Percentiles rank a stretch among this genome's conserved stretches.
Conservation (phyloP, 1,140 invertebrate genomes). For the Trichomalopsis sarcophagae region DNA sequence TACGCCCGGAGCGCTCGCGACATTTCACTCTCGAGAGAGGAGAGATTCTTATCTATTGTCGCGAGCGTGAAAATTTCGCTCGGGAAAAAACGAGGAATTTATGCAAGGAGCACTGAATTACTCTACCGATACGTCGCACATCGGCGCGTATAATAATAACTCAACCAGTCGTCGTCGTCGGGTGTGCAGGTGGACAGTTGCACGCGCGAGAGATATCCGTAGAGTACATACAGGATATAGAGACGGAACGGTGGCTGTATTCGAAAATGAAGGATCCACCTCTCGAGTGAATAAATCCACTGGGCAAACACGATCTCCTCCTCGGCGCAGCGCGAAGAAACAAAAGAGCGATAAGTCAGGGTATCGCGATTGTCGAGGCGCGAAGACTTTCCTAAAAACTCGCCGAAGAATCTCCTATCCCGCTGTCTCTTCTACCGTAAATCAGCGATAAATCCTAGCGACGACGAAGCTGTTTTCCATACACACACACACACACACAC, state of each 20-base stretch:
- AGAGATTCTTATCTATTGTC: conserved; percentile 10
- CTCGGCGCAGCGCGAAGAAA: neutral
- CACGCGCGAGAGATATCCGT: neutral
- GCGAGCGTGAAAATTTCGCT: neutral
- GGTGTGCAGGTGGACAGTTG: conserved; percentile 18
- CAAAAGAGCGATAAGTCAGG: conserved; percentile 30
- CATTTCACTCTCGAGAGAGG: neutral
- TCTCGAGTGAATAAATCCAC: neutral
- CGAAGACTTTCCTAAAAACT: conserved; percentile 30
- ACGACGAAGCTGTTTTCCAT: neutral
- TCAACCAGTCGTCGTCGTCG: neutral
- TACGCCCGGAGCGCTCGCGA: neutral
- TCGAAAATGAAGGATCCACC: conserved; percentile 8
- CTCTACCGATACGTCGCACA: neutral
- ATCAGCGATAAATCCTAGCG: conserved; percentile 58
- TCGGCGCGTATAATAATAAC: conserved; percentile 5
- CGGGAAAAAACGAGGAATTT: neutral
- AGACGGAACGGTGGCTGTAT: neutral
- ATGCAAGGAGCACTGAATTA: conserved; percentile 26
- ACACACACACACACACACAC: conserved; percentile 2
- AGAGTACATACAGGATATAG: neutral
- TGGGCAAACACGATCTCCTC: neutral
- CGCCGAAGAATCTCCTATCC: neutral
- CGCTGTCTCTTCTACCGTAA: conserved; percentile 52
- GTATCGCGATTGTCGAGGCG: conserved; percentile 12